Base-by-base conservation (phyloP, 2,113 vertebrate species). In the Sinocyclocheilus maitianheensis region DNA sequence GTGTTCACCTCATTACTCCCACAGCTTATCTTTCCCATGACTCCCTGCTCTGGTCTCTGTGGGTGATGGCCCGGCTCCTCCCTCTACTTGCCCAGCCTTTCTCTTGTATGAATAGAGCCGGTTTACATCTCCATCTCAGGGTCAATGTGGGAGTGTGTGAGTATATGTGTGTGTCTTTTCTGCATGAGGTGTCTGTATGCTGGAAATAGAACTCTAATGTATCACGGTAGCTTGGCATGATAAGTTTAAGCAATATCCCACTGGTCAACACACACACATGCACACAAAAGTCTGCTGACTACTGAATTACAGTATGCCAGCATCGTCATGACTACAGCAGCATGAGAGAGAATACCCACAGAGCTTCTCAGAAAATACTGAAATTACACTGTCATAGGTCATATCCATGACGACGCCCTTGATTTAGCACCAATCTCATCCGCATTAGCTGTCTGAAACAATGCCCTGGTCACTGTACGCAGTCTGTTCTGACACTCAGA, bases 291-390 rank as follows among this genome's bases (percentile, higher is more conserved):
- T 72, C 65, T 80, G 43, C 76, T 34, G 83, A 86, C 91, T 89
- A 62, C 55, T 88, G 89, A 90, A 90, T 91, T 84, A 90, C 92
- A 88, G 90, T 91, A 87, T 81, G 75, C 83, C 87, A 20, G 75
- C 20, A 92, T 94, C 93, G 89, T 91, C 89, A 93, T 93, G 92
- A 91, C 86, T 51, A 94, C 90, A 86, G 7, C 85, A 90, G 90
- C 43, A 2, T 72, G 58, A 90, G 86, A 65, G 84, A 81, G 85
- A 88, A 20, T 72, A 90, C 91, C 90, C 81, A n/a, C 80, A 51
- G 89, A 87, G 84, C 83, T 88, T 90, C 83, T 83, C 79, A 90
- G 87, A 90, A 89, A 87, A 86, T 85, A 89, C 91, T 90, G 85
- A 89, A 88, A 89, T 91, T 91, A 91, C 81, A 82, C 89, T 26